Evolutionary conservation across 2,797 vertebrate genomes (phyloP).

Genomic region (Carduelis carduelis): DNA sequence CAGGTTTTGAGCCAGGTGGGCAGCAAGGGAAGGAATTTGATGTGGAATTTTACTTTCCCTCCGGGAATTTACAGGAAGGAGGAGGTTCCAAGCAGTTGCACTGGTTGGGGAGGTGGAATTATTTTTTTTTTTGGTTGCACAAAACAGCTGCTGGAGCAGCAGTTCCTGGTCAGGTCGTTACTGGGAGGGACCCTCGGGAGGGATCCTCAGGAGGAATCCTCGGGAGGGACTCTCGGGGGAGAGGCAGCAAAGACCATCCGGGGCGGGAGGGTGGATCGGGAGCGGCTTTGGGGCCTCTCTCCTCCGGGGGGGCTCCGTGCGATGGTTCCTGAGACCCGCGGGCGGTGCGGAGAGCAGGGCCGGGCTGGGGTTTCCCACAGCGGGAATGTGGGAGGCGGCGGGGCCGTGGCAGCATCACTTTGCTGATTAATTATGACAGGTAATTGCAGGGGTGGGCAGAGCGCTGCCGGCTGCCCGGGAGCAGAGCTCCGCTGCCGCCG

Average conservation of each 20-base stretch:
- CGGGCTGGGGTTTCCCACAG: neutral
- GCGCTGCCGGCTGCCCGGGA: neutral
- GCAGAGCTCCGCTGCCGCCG: too few relatives aligned
- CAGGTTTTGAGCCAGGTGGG: neutral
- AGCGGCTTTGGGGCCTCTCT: neutral
- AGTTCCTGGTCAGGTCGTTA: neutral
- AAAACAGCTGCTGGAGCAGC: neutral
- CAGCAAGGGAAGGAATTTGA: neutral
- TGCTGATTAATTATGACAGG: accelerated
- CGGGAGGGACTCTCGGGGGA: accelerated
- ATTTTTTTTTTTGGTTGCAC: neutral
- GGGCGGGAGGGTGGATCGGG: accelerated
- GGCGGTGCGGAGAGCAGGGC: accelerated
- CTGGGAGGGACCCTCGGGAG: accelerated
- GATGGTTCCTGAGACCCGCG: accelerated
- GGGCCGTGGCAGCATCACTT: accelerated
- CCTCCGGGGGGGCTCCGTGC: neutral
- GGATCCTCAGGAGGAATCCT: accelerated
- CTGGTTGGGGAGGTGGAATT: neutral
- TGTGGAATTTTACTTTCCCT: neutral
- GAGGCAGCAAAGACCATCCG: neutral
- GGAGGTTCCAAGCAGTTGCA: neutral
- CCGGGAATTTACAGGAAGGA: neutral
- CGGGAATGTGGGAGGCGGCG: neutral
- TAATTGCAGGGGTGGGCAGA: neutral